Evolutionary conservation across 1,140 invertebrate species (phyloP).

Genomic region (Liolophura sinensis): DNA sequence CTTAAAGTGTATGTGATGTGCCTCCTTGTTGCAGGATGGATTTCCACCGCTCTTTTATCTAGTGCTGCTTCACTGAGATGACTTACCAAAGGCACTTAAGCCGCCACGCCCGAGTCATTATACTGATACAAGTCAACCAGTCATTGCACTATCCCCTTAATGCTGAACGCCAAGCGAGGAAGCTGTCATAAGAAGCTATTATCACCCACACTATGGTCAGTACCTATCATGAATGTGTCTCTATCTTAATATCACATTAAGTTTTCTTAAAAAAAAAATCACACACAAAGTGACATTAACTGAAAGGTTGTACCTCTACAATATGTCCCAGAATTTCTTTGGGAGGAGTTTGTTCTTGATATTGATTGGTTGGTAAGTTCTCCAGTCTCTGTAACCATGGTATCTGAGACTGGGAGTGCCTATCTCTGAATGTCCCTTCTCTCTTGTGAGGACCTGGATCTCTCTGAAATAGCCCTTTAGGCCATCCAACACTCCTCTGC

Average conservation of each 20-base stretch:
- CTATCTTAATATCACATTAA: not conserved
- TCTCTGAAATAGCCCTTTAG: not conserved
- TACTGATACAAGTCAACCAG: too few relatives aligned
- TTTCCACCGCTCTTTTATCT: too few relatives aligned
- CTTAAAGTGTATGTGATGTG: too few relatives aligned
- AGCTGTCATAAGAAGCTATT: too few relatives aligned
- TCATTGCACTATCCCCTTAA: too few relatives aligned
- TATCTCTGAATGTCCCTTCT: conserved; percentile 26
- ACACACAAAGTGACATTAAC: not conserved
- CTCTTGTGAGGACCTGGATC: conserved; percentile 4
- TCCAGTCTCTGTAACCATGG: conserved; percentile 23
- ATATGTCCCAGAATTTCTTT: conserved; percentile 9
- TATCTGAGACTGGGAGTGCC: conserved; percentile 15
- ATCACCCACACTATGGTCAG: not conserved
- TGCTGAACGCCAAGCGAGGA: too few relatives aligned
- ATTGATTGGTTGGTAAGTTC: conserved; percentile 10
- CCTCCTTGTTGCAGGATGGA: too few relatives aligned
- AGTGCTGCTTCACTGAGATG: too few relatives aligned
- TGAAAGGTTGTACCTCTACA: conserved; percentile 7
- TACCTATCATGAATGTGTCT: not conserved
- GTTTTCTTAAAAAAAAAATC: conserved; percentile 4
- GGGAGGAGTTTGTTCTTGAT: not conserved
- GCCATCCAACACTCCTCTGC: not conserved
- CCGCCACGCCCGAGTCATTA: too few relatives aligned
- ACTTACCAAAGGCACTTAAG: too few relatives aligned